Conservation (phyloP, 2,113 vertebrate species). For the Falcunculus frontatus region DNA sequence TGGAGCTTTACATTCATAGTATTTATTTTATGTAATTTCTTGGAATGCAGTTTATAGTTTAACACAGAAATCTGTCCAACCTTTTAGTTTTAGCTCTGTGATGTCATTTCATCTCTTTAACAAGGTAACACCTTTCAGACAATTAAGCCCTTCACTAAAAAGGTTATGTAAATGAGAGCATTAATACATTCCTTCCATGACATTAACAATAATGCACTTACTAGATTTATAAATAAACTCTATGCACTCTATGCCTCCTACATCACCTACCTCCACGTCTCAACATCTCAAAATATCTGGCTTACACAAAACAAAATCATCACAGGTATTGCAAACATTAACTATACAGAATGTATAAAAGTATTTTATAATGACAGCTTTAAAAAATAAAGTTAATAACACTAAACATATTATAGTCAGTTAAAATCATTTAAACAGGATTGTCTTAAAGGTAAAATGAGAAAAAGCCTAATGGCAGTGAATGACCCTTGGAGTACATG, state of each 20-base stretch:
- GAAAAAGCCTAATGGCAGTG: not conserved
- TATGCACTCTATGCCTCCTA: not conserved
- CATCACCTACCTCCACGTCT: not conserved
- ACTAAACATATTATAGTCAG: not conserved
- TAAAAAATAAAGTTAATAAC: not conserved
- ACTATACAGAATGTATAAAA: not conserved
- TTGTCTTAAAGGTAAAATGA: not conserved
- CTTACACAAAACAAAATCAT: not conserved
- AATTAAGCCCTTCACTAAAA: not conserved
- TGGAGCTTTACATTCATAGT: not conserved
- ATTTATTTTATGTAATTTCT: not conserved
- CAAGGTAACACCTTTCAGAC: not conserved
- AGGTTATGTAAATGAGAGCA: not conserved
- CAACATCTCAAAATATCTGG: not conserved
- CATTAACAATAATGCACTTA: not conserved
- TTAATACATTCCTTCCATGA: not conserved
- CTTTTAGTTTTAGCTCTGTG: not conserved
- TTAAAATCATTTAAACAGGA: not conserved
- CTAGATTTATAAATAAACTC: not conserved
- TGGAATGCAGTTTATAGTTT: not conserved
- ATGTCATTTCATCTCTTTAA: not conserved
- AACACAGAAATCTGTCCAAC: not conserved
- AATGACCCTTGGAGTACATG: not conserved
- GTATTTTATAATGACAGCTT: not conserved
- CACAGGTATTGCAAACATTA: not conserved